Evolutionary conservation across 2,113 vertebrate species (phyloP).

Genomic region (Panthera tigris): DNA sequence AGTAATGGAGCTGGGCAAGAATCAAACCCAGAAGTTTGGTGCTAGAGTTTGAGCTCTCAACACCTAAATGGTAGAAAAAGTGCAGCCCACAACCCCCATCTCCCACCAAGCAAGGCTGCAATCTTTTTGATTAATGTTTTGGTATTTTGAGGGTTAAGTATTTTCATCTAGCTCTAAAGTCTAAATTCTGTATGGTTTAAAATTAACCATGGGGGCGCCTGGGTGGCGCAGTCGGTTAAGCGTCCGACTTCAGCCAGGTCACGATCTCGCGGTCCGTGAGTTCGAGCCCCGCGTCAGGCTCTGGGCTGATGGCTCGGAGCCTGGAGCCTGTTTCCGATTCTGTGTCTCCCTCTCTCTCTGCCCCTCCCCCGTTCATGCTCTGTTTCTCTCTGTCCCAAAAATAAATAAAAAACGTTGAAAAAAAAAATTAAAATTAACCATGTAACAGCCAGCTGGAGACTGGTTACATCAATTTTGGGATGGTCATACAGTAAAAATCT

Average conservation of each 20-base stretch:
- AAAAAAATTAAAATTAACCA: not conserved
- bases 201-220: not conserved
- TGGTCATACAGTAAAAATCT: slow-evolving; percentile 1
- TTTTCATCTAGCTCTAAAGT: not conserved
- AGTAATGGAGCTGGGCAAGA: not conserved
- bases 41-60: not conserved
- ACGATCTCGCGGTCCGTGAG: no score
- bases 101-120: not conserved
- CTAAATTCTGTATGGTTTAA: not conserved
- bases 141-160: not conserved
- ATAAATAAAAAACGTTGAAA: no score
- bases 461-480: not conserved
- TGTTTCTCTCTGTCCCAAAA: no score
- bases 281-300: no score
- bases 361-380: no score
- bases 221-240: no score
- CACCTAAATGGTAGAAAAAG: not conserved
- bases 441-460: not conserved
- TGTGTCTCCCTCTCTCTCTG: no score
- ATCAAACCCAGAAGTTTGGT: not conserved
- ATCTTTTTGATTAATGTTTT: not conserved
- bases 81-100: not conserved
- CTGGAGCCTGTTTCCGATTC: no score
- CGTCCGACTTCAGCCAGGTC: no score
- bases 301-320: no score